A percentile compares a stretch with the other conserved stretches of the same genome.
These are phyloP conservation scores for Pseudopodoces humilis DNA, from an alignment of 2,113 vertebrate genomes.

Conservation along the genomic window DNA sequence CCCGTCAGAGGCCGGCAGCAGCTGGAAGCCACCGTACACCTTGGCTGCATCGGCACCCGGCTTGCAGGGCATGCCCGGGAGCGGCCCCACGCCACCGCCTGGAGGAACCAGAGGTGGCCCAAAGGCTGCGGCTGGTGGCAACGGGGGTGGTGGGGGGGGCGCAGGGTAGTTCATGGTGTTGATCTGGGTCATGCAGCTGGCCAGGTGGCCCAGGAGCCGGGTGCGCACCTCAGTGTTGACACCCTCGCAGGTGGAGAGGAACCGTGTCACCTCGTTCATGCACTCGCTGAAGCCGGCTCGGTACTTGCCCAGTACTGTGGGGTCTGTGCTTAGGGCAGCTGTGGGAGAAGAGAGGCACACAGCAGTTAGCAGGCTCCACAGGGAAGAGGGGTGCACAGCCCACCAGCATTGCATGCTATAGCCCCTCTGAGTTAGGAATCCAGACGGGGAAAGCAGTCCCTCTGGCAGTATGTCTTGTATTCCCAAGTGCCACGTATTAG, in stretches of 20 bases:
- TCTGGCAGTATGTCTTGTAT: rapidly evolving
- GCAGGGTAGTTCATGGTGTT: constrained; percentile 94
- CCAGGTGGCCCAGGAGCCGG: constrained; percentile 93
- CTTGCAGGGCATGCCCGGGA: constrained; percentile 87
- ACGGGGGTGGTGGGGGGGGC: constrained; percentile 83
- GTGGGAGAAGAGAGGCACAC: background rate
- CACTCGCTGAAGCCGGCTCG: constrained; percentile 98
- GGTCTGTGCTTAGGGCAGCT: constrained; percentile 94
- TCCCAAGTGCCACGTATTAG: rapidly evolving
- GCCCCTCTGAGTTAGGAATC: background rate
- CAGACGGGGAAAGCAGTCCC: background rate
- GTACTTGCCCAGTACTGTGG: constrained; percentile 94
- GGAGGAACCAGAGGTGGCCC: constrained; percentile 89
- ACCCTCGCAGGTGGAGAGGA: constrained; percentile 97
- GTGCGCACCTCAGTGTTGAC: constrained; percentile 97
- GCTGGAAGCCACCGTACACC: constrained; percentile 94
- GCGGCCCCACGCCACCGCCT: constrained; percentile 77
- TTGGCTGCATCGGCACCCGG: constrained; percentile 81
- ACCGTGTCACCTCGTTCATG: constrained; percentile 97
- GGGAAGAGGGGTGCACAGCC: background rate
- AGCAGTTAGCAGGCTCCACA: background rate
- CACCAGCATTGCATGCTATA: background rate
- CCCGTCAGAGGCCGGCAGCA: constrained; percentile 95
- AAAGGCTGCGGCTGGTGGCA: constrained; percentile 83
- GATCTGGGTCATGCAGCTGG: constrained; percentile 98